Base-by-base conservation (phyloP, 2,888 invertebrate genomes). In the Margaritifera margaritifera region DNA sequence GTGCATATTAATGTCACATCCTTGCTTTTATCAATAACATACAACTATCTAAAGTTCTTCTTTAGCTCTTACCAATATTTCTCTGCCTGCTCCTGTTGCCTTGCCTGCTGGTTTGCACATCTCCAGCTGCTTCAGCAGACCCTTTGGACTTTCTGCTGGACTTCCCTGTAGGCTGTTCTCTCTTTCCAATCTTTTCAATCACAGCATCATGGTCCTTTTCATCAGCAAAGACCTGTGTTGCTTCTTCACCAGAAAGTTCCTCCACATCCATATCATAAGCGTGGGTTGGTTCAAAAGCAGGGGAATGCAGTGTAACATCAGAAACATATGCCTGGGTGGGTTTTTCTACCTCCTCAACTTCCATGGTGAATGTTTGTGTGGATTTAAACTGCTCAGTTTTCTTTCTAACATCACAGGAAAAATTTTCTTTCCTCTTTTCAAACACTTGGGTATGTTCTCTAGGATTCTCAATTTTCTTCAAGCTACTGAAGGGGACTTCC, bases 201-300 rank as follows among this genome's bases (percentile, higher is more conserved):
- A 55, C 50, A 20, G 50, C 56, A 5, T 56, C 65, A 42, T 64
- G 61, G 52, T 64, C 73, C 25, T 61, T 62, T 4, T 66, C 62
- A 50, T 73, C 62, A 6, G 55, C 55, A 69, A 71, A 71, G 20
- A 67, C 67, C 25, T 72, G 72, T 55, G 72, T 71, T 58, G 64
- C 65, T 55, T 72, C 68, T 42, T 59, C 66, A 20, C 20, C 53
- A n/a, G 58, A 18, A 27, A 55, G 51, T 53, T 64, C 71, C 42
- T 64, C 73, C n/a, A 24, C 65, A 56, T 66, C 74, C 72, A 78
- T 68, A 58, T 66, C 65, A 69, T 79, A 81, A 11, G 72, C 71
- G 52, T 74, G 69, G 19, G 82, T 82, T 11, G 79, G 76, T 24
- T 77, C 75, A 8, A 63, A 58, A 24, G 25, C 50, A 27, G 64